These are phyloP conservation scores for Pseudomyrmex dendroicus DNA, from an alignment of 1,140 invertebrate genomes.

Conservation along the genomic window DNA sequence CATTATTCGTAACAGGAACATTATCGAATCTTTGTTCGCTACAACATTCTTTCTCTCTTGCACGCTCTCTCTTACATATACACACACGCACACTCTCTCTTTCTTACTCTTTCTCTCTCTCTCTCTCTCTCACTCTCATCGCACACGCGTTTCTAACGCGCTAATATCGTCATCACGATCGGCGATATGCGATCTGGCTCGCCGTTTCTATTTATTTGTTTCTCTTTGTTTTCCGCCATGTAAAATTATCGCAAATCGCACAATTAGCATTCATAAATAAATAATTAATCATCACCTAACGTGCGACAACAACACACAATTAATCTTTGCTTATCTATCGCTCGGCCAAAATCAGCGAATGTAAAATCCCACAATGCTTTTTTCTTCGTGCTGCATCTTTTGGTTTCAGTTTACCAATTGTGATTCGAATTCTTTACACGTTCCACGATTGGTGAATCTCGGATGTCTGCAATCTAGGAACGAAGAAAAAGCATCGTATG, in stretches of 20 bases:
- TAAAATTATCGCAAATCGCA: constrained; percentile 53
- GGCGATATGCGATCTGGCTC: constrained; percentile 6
- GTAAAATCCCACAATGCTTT: neutral
- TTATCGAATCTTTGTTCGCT: constrained; percentile 84
- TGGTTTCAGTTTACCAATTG: too few relatives aligned
- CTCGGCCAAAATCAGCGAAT: constrained; percentile 54
- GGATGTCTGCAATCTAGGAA: too few relatives aligned
- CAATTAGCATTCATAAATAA: constrained; percentile 80
- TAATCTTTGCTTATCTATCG: constrained; percentile 75
- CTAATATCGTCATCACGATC: constrained; percentile 70
- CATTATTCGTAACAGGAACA: constrained; percentile 84
- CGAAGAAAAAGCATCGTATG: too few relatives aligned
- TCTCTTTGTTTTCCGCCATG: constrained; percentile 39
- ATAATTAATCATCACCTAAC: constrained; percentile 77
- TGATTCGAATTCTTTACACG: too few relatives aligned
- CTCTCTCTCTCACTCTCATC: neutral
- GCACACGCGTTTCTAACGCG: constrained; percentile 27
- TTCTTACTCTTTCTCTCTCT: neutral
- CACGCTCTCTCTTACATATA: neutral
- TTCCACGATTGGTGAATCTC: too few relatives aligned
- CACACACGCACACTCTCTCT: too few relatives aligned
- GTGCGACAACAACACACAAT: constrained; percentile 78
- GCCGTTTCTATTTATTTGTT: constrained; percentile 41
- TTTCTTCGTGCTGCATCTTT: too few relatives aligned
- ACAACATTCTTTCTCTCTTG: constrained; percentile 42